phyloP scores from a whole-genome alignment of 2,113 vertebrate genomes.

The Scomber scombrus region DNA sequence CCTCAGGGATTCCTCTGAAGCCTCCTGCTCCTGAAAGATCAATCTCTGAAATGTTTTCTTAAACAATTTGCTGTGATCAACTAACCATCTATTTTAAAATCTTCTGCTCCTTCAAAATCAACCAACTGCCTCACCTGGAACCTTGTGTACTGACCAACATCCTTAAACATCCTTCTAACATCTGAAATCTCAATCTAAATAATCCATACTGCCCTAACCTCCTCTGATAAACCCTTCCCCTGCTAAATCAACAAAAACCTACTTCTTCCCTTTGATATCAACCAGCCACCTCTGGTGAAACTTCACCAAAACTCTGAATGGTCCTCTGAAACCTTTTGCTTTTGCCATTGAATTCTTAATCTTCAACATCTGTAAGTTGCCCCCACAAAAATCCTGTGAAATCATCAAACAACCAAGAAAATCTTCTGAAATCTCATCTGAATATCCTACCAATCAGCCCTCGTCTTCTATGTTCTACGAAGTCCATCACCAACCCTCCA shows the following conservation, averaged over 20 bases:
- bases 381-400: background rate
- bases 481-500: background rate
- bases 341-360: background rate
- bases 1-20: background rate
- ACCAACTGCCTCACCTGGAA: background rate
- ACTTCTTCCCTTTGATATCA: background rate
- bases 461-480: background rate
- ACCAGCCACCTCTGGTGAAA: too few species aligned
- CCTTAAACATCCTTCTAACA: background rate
- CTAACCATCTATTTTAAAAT: background rate
- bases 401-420: background rate
- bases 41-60: background rate
- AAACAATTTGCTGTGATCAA: background rate
- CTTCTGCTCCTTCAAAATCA: background rate
- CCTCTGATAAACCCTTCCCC: background rate
- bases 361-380: conserved; percentile 2
- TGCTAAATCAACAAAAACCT: background rate
- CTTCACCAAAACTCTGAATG: background rate
- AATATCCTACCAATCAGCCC: background rate
- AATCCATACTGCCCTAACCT: background rate
- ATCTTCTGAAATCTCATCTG: background rate
- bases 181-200: background rate
- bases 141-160: background rate
- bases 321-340: background rate
- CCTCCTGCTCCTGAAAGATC: background rate